Conservation (phyloP, 2,113 vertebrate genomes). For the Pangasianodon hypophthalmus region DNA sequence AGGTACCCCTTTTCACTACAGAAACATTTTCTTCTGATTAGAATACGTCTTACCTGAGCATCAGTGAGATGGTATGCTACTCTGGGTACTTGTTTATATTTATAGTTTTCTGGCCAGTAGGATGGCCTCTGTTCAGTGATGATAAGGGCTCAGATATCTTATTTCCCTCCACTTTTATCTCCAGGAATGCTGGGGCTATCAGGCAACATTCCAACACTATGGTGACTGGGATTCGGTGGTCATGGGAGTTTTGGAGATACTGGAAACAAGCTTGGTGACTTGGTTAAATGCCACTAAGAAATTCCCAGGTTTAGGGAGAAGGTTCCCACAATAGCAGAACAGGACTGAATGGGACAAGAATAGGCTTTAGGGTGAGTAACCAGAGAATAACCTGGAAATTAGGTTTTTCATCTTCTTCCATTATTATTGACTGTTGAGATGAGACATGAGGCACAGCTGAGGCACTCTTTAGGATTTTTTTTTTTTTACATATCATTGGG, state of each 20-base stretch:
- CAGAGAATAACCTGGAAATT: not conserved
- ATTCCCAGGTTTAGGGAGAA: constrained; percentile 16
- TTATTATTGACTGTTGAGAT: not conserved
- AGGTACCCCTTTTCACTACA: not conserved
- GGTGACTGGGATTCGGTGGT: constrained; percentile 34
- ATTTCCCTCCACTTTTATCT: constrained; percentile 42
- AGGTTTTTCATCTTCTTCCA: not conserved
- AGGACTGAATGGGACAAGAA: not conserved
- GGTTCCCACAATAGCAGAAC: not conserved
- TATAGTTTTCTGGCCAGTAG: constrained; percentile 34
- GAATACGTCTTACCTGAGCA: constrained; percentile 10
- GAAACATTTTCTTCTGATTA: not conserved
- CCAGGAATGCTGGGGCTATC: constrained; percentile 45
- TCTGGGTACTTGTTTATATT: constrained; percentile 38
- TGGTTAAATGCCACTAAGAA: constrained; percentile 42
- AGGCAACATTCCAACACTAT: constrained; percentile 37
- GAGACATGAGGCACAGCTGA: not conserved
- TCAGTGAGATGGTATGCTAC: constrained; percentile 19
- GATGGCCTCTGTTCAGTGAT: constrained; percentile 32
- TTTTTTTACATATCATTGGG: not conserved
- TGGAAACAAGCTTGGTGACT: constrained; percentile 1
- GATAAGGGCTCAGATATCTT: constrained; percentile 51
- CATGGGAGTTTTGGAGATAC: constrained; percentile 6
- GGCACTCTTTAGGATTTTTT: not conserved
- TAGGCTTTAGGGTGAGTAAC: not conserved